Evolutionary conservation across 1,140 invertebrate genomes (phyloP), one percentile per base, ranked within the genome.

Genomic region (Penaeus vannamei): DNA sequence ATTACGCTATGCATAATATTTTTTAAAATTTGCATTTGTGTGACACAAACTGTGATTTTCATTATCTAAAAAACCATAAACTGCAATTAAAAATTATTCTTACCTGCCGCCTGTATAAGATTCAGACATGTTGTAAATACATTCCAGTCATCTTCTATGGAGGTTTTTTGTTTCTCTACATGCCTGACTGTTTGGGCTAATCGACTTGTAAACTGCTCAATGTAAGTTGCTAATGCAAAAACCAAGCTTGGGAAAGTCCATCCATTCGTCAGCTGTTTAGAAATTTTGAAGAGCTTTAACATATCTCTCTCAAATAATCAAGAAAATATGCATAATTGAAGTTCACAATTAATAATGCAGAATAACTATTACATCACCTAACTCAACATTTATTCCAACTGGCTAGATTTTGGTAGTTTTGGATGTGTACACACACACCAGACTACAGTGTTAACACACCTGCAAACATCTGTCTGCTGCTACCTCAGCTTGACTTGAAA

Each of bases 81-180:
- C 10, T 20, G 77, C 17, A 1, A 17, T 32, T 62, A 83, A 53
- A 85, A 59, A 19, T 76, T 91, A 19, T 76, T 91, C 91, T 91
- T 92, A 95, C 95, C 95, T 91, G 95, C 94, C 90, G 94, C 95
- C 92, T 97, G 95, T 92, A 96, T 94, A 32, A 96, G 93, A 0
- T 94, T 95, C 87, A 96, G 93, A 91, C 95, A 96, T 89, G 95
- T 95, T 92, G 96, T 95, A 90, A 96, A 94, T 36, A 95, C 93
- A 86, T 94, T 95, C 95, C 96, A 95, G 92, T 96, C 95, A 92
- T 96, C 94, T 72, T 95, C 94, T 4, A 95, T 93, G 5, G 94
- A 93, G 77, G 93, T 93, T 72, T 94, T 93, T 5, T 88, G 86
- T 64, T 88, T 88, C 66, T 88, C 80, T 22, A 88, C 66, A 42